These are phyloP conservation scores for Pangasius sanitwongsei DNA, from an alignment of 2,797 vertebrate species.

Conservation along the genomic window DNA sequence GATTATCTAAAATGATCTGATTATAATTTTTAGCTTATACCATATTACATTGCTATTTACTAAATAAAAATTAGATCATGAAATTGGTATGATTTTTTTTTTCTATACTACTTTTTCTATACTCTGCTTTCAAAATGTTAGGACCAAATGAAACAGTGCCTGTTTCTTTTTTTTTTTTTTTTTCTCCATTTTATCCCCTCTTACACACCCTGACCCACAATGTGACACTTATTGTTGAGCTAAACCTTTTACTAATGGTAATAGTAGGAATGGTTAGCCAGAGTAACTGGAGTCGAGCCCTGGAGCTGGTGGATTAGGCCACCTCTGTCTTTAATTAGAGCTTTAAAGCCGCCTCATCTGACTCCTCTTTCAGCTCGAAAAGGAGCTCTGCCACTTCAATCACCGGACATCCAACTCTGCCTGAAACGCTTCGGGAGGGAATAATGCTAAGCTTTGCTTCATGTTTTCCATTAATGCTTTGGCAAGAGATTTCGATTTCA, in stretches of 20 bases:
- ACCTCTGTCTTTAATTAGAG: slow-evolving; percentile 68
- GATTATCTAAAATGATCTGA: background rate
- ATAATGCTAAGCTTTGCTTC: slow-evolving; percentile 3
- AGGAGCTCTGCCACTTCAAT: slow-evolving; percentile 36
- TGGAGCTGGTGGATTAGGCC: slow-evolving; percentile 62
- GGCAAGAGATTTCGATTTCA: slow-evolving; percentile 14
- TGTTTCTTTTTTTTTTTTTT: background rate
- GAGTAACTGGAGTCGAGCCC: slow-evolving; percentile 57
- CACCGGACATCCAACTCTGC: slow-evolving; percentile 17
- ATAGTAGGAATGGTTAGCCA: slow-evolving; percentile 55
- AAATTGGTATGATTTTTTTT: background rate
- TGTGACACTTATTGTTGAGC: slow-evolving; percentile 28
- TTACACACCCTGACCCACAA: slow-evolving; percentile 29
- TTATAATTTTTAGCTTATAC: background rate
- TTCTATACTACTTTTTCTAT: background rate
- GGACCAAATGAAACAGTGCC: slow-evolving; percentile 4
- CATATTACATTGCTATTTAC: background rate
- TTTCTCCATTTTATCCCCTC: background rate
- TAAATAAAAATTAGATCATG: background rate
- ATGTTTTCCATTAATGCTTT: slow-evolving; percentile 18
- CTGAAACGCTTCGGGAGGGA: slow-evolving; percentile 1
- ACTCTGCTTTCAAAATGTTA: background rate
- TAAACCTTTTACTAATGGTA: slow-evolving; percentile 47
- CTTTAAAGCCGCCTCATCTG: slow-evolving; percentile 57
- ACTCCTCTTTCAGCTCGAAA: slow-evolving; percentile 51